Evolutionary conservation across 2,888 invertebrate genomes (phyloP).

Genomic region (Helleia helle): DNA sequence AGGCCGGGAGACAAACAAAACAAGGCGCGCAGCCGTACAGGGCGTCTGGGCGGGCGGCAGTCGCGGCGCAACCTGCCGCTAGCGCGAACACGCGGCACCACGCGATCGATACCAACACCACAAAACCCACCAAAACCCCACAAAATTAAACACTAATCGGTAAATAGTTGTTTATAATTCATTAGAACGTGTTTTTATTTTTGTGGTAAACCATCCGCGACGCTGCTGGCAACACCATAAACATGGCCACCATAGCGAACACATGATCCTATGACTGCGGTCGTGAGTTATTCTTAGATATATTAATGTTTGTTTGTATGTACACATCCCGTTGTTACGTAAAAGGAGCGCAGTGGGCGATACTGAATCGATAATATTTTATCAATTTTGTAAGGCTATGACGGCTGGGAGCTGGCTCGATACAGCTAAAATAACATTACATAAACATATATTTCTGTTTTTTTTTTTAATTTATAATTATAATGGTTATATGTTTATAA

Average conservation of each 20-base stretch:
- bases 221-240: conserved; percentile 38
- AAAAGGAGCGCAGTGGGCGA: conserved; percentile 35
- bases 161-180: conserved; percentile 11
- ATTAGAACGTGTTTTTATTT: neutral
- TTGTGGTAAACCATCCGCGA: conserved; percentile 28
- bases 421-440: neutral
- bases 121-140: conserved; percentile 4
- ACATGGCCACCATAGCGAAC: conserved; percentile 47
- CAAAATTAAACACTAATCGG: conserved; percentile 10
- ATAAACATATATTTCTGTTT: neutral
- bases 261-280: conserved; percentile 45
- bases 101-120: conserved; percentile 45
- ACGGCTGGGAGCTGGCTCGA: neutral
- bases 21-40: conserved; percentile 45
- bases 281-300: conserved; percentile 37
- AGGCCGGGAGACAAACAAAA: conserved; percentile 38
- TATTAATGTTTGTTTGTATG: conserved; percentile 24
- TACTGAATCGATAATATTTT: conserved; percentile 44
- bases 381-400: neutral
- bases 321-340: conserved; percentile 42
- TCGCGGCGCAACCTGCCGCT: conserved; percentile 67
- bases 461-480: too few relatives aligned
- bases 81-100: conserved; percentile 49
- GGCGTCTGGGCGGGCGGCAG: conserved; percentile 36
- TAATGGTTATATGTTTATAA: too few relatives aligned